Conservation (phyloP, 2,888 invertebrate genomes). For the Plemyria rubiginata region DNA sequence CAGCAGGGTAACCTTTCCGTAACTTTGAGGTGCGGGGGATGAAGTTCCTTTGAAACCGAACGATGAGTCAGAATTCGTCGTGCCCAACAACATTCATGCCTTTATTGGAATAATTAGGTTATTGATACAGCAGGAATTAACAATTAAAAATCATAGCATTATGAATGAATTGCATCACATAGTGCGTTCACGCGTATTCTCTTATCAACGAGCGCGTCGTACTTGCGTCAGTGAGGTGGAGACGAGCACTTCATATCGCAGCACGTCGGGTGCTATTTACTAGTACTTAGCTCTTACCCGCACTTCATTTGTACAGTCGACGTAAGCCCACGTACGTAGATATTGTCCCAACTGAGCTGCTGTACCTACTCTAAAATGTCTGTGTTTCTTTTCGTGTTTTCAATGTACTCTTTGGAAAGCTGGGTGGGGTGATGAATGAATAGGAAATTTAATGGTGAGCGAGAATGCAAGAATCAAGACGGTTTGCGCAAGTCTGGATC, state of each 20-base stretch:
- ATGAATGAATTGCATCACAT: conserved; percentile 13
- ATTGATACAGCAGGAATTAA: not conserved
- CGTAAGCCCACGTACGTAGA: not conserved
- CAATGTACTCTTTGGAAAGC: not conserved
- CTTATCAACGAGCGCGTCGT: conserved; percentile 15
- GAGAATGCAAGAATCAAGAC: too few relatives aligned
- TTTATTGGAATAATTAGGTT: not conserved
- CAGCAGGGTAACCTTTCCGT: too few relatives aligned
- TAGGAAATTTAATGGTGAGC: not conserved
- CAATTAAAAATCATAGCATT: not conserved
- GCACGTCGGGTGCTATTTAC: conserved; percentile 6
- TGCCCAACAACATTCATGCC: too few relatives aligned
- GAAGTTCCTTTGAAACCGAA: too few relatives aligned
- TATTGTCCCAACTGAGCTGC: not conserved
- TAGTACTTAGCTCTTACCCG: not conserved
- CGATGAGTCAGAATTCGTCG: too few relatives aligned
- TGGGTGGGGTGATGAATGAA: not conserved
- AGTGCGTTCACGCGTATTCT: conserved; percentile 3
- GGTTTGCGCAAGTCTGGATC: too few relatives aligned
- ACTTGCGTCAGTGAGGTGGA: conserved; percentile 12
- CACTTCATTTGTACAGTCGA: not conserved
- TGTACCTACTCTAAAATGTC: not conserved
- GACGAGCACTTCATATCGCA: conserved; percentile 12
- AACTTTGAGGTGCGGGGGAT: too few relatives aligned
- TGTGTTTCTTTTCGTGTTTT: not conserved